These are phyloP conservation scores for Megalops cyprinoides DNA, from an alignment of 2,797 vertebrate species.

Conservation along the genomic window DNA sequence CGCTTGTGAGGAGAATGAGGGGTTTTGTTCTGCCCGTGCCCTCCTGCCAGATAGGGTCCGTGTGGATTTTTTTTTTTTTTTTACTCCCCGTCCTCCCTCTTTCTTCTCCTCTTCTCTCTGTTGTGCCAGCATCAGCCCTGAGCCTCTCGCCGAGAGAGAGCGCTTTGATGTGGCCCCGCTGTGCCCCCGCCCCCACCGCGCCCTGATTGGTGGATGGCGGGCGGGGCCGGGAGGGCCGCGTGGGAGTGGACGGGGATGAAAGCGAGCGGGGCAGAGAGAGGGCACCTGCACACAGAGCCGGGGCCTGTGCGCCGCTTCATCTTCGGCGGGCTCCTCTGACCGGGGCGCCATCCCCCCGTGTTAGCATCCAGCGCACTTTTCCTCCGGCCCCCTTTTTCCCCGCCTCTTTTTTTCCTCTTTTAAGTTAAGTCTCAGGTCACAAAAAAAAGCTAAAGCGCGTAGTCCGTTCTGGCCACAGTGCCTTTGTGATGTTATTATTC, in stretches of 20 bases:
- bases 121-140: conserved; percentile 92
- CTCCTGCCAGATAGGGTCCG: conserved; percentile 85
- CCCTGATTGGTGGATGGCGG: conserved; percentile 87
- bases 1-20: conserved; percentile 85
- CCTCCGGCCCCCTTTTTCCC: conserved; percentile 65
- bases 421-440: neutral
- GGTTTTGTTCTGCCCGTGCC: conserved; percentile 90
- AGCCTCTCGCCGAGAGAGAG: conserved; percentile 83
- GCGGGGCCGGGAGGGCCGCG: conserved; percentile 83
- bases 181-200: conserved; percentile 77
- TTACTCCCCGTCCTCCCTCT: conserved; percentile 52
- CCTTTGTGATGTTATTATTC: no score
- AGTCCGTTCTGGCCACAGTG: no score
- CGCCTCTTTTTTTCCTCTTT: conserved; percentile 4
- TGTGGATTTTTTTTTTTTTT: conserved; percentile 72
- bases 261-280: conserved; percentile 80
- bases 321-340: conserved; percentile 87
- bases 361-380: conserved; percentile 76
- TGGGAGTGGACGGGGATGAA: conserved; percentile 93
- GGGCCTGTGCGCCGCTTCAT: conserved; percentile 86
- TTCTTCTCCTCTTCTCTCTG: conserved; percentile 83
- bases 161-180: conserved; percentile 95
- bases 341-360: conserved; percentile 75
- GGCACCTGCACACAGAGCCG: conserved; percentile 90
- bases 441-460: neutral